phyloP scores from a whole-genome alignment of 2,888 invertebrate genomes.

The Meandrusa payeni region DNA sequence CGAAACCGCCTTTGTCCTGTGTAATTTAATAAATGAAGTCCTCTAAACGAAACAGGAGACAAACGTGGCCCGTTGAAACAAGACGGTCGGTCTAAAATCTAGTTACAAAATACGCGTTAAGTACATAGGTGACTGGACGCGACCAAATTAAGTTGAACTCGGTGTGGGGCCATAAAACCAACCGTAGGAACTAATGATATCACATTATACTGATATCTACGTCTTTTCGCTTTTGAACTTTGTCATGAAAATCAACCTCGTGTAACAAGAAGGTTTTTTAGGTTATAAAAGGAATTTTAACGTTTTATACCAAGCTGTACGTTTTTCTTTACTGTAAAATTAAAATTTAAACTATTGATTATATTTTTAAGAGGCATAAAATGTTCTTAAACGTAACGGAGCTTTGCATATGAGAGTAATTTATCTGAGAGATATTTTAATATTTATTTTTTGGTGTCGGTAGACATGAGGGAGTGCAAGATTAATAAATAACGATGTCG shows the following conservation, averaged over 20 bases:
- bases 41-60: slow-evolving; percentile 32
- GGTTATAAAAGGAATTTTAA: no score
- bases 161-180: slow-evolving; percentile 33
- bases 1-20: slow-evolving; percentile 1
- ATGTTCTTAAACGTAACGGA: no score
- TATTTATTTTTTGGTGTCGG: no score
- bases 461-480: no score
- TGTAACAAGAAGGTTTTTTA: no score
- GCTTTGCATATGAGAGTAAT: no score
- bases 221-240: not conserved
- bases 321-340: no score
- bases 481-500: no score
- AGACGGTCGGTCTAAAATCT: slow-evolving; percentile 24
- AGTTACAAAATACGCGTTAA: slow-evolving; percentile 49
- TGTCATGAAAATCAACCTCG: not conserved
- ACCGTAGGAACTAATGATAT: slow-evolving; percentile 27
- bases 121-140: slow-evolving; percentile 42
- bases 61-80: slow-evolving; percentile 22
- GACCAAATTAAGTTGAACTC: slow-evolving; percentile 42
- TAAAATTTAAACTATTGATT: no score
- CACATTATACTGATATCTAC: not conserved
- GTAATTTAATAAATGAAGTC: slow-evolving; percentile 24
- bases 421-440: no score
- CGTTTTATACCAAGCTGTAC: no score
- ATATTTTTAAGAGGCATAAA: no score